Percentiles rank a stretch among this genome's conserved stretches.
Conservation (phyloP, 1,140 invertebrate species). For the Trichogramma pretiosum region DNA sequence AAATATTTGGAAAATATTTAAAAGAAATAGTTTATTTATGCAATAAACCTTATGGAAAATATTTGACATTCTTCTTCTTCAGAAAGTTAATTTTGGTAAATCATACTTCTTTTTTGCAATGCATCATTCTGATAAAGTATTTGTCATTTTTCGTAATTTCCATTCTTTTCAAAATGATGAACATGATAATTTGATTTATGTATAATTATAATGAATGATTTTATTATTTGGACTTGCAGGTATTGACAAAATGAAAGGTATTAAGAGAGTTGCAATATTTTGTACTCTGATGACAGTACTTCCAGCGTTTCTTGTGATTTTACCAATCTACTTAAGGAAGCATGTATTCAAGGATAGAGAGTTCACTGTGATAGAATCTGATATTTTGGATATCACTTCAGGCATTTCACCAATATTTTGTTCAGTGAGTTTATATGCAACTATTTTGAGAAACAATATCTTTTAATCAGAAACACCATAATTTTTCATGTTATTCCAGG, state of each 20-base stretch:
- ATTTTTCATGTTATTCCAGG: constrained; percentile 39
- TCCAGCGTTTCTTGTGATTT: constrained; percentile 61
- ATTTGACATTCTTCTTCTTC: no score
- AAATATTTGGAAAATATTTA: no score
- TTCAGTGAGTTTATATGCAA: constrained; percentile 35
- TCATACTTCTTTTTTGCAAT: no score
- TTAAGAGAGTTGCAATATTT: constrained; percentile 62
- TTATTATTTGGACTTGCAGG: no score
- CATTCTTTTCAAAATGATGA: no score
- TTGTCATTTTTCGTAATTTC: no score
- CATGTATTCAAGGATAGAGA: constrained; percentile 62
- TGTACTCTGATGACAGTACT: constrained; percentile 63
- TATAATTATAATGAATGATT: no score
- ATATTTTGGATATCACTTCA: constrained; percentile 68
- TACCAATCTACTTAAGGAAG: constrained; percentile 66
- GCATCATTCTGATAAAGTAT: no score
- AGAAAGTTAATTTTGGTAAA: no score
- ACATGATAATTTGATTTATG: no score
- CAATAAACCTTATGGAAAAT: no score
- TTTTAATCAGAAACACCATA: constrained; percentile 4
- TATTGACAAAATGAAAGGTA: constrained; percentile 63
- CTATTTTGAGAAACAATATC: constrained; percentile 5
- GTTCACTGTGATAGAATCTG: constrained; percentile 69
- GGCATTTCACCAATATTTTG: constrained; percentile 72
- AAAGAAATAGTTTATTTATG: no score